Evolutionary conservation across 2,888 invertebrate genomes (phyloP), one percentile per base, ranked within the genome.

Genomic region (Operophtera brumata): DNA sequence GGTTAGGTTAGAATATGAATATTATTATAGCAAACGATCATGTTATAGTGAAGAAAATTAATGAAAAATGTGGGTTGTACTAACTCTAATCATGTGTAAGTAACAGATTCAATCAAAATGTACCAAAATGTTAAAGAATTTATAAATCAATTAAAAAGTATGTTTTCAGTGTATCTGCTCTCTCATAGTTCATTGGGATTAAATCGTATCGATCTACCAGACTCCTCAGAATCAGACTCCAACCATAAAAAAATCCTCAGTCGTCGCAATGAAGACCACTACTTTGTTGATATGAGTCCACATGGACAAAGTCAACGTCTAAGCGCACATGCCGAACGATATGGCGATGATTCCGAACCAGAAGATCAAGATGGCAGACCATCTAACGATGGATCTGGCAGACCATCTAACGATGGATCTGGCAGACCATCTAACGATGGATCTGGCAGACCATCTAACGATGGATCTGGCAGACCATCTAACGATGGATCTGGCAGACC

Each of bases 11-110:
- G 28, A 9, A 34, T 7, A 28, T 9, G 14, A 25, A 11, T 30
- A 40, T n/a, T 1, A 7, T 34, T 12, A 2, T 37, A 11, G 9
- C n/a, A 37, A 32, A 34, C n/a, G 47, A 39, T 13, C 41, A 51
- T 47, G 47, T 35, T 37, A 43, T 32, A 39, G 48, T 9, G 36
- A 30, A 57, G 44, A 52, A 48, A 60, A 49, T 57, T 35, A 42
- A 71, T 70, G 67, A 60, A 56, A 73, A 71, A 77, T 71, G 75
- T 68, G 61, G 65, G 60, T n/a, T n/a, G n/a, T 65, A 63, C 28
- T 69, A 47, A 49, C 58, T 43, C n/a, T 57, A 50, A 50, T 66
- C 12, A 30, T 72, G 46, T 69, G 80, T 80, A 60, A 78, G 79
- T 80, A 62, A 12, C 25, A 2, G 20, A 14, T 8, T 20, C n/a